Percentiles rank a stretch among this genome's conserved stretches.
phyloP scores from a whole-genome alignment of 2,888 invertebrate species.

The Lysandra coridon region DNA sequence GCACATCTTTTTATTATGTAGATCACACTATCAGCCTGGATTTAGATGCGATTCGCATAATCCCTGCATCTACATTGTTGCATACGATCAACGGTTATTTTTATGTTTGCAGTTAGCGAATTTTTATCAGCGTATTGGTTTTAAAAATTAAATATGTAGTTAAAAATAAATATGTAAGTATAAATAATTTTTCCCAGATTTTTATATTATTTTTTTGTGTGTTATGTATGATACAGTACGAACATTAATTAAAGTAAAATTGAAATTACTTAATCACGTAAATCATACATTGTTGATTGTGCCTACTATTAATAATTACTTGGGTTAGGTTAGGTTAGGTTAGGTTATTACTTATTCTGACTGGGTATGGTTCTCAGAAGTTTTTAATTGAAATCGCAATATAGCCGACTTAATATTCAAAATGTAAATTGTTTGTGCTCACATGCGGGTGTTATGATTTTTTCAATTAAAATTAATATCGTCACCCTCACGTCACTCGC shows the following conservation, averaged over 20 bases:
- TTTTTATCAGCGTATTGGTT: background rate
- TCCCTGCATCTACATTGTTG: conserved; percentile 44
- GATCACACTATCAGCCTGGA: conserved; percentile 70
- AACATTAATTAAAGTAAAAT: too few species aligned
- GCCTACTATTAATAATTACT: too few species aligned
- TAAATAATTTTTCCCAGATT: too few species aligned
- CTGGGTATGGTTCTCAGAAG: background rate
- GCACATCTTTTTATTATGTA: conserved; percentile 76
- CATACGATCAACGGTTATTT: conserved; percentile 19
- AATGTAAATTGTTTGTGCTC: conserved; percentile 5
- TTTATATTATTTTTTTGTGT: too few species aligned
- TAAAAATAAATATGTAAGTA: too few species aligned
- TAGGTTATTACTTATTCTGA: background rate
- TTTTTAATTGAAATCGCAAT: conserved; percentile 7
- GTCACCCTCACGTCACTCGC: conserved; percentile 52
- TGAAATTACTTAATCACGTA: too few species aligned
- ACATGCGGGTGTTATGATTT: conserved; percentile 34
- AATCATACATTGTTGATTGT: too few species aligned
- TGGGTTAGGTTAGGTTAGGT: too few species aligned
- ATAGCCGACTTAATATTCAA: conserved; percentile 4
- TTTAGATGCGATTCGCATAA: conserved; percentile 56
- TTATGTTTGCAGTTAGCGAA: background rate
- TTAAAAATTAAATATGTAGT: too few species aligned
- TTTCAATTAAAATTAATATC: conserved; percentile 33
- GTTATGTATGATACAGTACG: too few species aligned